A percentile compares a stretch with the other conserved stretches of the same genome.
phyloP scores from a whole-genome alignment of 2,797 vertebrate genomes.

The Odontamblyopus lacepedii region DNA sequence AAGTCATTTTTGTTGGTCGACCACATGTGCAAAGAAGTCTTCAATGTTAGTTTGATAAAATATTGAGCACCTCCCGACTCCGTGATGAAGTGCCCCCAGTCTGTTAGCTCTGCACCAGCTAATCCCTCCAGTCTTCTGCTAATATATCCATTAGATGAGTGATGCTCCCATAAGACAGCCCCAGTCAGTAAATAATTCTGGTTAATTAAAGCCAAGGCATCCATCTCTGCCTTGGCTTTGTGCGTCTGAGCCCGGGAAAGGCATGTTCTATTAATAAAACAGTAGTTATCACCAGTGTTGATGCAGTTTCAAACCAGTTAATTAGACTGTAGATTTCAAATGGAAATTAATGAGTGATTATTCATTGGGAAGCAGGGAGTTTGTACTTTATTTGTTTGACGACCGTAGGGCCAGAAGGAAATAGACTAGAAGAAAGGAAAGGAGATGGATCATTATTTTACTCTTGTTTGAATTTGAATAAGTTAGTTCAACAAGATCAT shows the following conservation, averaged over 20 bases:
- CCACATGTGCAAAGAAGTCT: slow-evolving; percentile 14
- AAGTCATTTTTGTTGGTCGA: slow-evolving; percentile 19
- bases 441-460: slow-evolving; percentile 3
- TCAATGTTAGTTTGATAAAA: slow-evolving; percentile 30
- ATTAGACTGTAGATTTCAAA: slow-evolving; percentile 67
- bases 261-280: slow-evolving; percentile 76
- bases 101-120: slow-evolving; percentile 68
- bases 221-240: slow-evolving; percentile 71
- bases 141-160: slow-evolving; percentile 82
- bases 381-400: slow-evolving; percentile 39
- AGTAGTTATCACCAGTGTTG: slow-evolving; percentile 68
- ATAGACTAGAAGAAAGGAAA: slow-evolving; percentile 14
- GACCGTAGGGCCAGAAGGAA: slow-evolving; percentile 13
- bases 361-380: slow-evolving; percentile 48
- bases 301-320: slow-evolving; percentile 70
- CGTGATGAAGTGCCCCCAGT: slow-evolving; percentile 68
- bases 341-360: slow-evolving; percentile 59
- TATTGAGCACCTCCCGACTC: slow-evolving; percentile 43
- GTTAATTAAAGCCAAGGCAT: slow-evolving; percentile 79
- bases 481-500: neutral
- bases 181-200: slow-evolving; percentile 80
- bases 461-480: slow-evolving; percentile 14
- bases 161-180: slow-evolving; percentile 73
- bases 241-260: slow-evolving; percentile 58
- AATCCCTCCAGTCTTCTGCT: slow-evolving; percentile 75